Base-by-base conservation (phyloP, 2,888 invertebrate genomes). In the Catocala nupta region DNA sequence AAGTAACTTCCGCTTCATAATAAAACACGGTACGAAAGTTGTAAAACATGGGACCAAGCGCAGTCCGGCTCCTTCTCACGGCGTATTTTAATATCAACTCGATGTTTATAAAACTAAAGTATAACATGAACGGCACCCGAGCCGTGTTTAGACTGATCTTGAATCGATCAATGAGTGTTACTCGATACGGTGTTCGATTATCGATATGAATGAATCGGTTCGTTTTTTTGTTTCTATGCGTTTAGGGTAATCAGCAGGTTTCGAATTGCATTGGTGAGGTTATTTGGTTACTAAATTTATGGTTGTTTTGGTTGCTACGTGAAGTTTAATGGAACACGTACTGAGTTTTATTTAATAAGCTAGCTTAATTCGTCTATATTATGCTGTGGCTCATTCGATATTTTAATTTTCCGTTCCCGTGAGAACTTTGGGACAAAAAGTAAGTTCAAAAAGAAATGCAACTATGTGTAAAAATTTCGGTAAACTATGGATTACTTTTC, bases 141-240 rank as follows among this genome's bases (percentile, higher is more conserved):
- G 59, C 75, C 80, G 68, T 93, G 93, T 93, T 93, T 92, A 91
- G 93, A 89, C 93, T 92, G 90, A 92, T 91, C 90, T 63, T 88
- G 63, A 55, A 59, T 79, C 82, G 78, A 75, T 91, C 86, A 92
- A 92, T 92, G 92, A 85, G 72, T 80, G 90, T 77, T 87, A 91
- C 83, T 66, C 59, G 88, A 90, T 63, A 6, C 73, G 68, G 57
- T 62, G 68, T 73, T 71, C 73, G 75, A 78, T 73, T 75, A 68
- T 71, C 64, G 69, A 68, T 68, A 64, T 71, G 61, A 69, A 67
- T 78, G 65, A 80, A 71, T 43, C 50, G 55, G 65, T 67, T 64
- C 53, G 59, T 51, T 16, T 55, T n/a, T 13, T 44, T 59, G 36
- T 59, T 64, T 56, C 54, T 49, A 48, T 36, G 57, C 33, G 48